A percentile compares a stretch with the other conserved stretches of the same genome.
Conservation (phyloP, 2,888 invertebrate species). For the Drosophila prostipennis region DNA sequence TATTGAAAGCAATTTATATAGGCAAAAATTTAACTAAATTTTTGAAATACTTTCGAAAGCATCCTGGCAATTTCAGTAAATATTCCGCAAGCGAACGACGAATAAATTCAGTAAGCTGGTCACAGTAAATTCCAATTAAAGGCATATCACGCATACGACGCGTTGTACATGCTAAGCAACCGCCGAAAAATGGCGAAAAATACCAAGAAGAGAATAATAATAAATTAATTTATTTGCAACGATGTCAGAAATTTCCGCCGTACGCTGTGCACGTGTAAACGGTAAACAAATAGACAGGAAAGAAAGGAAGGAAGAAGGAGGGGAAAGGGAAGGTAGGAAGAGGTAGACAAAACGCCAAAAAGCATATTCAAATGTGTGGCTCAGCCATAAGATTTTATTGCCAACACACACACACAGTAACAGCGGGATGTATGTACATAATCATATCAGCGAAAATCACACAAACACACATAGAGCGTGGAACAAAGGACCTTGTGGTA, state of each 20-base stretch:
- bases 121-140: slow-evolving; percentile 68
- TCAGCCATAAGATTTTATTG: slow-evolving; percentile 59
- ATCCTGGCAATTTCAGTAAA: slow-evolving; percentile 2
- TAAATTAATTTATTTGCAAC: slow-evolving; percentile 78
- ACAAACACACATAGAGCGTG: slow-evolving; percentile 28
- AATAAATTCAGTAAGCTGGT: slow-evolving; percentile 27
- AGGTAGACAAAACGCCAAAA: slow-evolving; percentile 47
- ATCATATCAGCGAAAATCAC: slow-evolving; percentile 71
- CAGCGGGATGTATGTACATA: slow-evolving; percentile 54
- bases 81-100: slow-evolving; percentile 2
- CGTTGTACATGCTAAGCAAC: slow-evolving; percentile 64
- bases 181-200: slow-evolving; percentile 27
- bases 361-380: slow-evolving; percentile 57
- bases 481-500: slow-evolving; percentile 52
- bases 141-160: slow-evolving; percentile 70
- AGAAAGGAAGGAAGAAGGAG: slow-evolving; percentile 10
- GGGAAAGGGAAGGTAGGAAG: neutral
- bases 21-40: neutral
- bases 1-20: neutral
- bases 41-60: neutral
- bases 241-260: slow-evolving; percentile 56
- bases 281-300: slow-evolving; percentile 44
- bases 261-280: slow-evolving; percentile 39
- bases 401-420: slow-evolving; percentile 26
- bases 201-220: slow-evolving; percentile 62